Base-by-base conservation (phyloP, 1,140 invertebrate genomes). In the Drosophila trapezifrons region DNA sequence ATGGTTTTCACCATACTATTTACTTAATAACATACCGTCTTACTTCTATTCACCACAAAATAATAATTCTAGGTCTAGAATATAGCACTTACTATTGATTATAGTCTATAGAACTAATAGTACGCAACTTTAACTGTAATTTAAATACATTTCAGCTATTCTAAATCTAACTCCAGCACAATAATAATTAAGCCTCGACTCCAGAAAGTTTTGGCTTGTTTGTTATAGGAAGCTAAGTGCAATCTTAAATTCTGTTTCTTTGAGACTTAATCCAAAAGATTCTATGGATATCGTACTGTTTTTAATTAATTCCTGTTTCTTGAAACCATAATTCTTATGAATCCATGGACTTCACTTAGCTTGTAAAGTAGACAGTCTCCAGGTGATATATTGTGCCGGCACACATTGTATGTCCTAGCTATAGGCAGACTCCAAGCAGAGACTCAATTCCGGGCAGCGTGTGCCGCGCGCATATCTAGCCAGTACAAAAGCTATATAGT, bases 331-430 rank as follows among this genome's bases (percentile, higher is more conserved):
- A 18, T 29, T 13, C 10, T 25, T n/a, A 3, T 6, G 0, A 6
- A 12, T n/a, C 10, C 10, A 17, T 6, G 15, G 8, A 4, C 22
- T 40, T 17, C 29, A 12, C 1, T 29, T 0, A 32, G 13, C n/a
- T 49, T 37, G 1, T 2, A 10, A 29, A 15, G 12, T 27, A 3
- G 6, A 25, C 25, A 13, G 10, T 45, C 17, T 35, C 9, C 20
- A 38, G 13, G 3, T 32, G 7, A n/a, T n/a, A n/a, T n/a, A n/a
- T n/a, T n/a, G n/a, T n/a, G n/a, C 13, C 12, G 35, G 10, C 15
- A 32, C 17, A n/a, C 25, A 64, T 25, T 49, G 59, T 51, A 65
- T n/a, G 18, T 69, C 65, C 65, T 69, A 42, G 27, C 45, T 20
- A 32, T 35, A 27, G 20, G 13, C 27, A 12, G 13, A 66, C 62